Evolutionary conservation across 2,888 invertebrate genomes (phyloP), one percentile per base, ranked within the genome.

Genomic region (Thumatha senex): DNA sequence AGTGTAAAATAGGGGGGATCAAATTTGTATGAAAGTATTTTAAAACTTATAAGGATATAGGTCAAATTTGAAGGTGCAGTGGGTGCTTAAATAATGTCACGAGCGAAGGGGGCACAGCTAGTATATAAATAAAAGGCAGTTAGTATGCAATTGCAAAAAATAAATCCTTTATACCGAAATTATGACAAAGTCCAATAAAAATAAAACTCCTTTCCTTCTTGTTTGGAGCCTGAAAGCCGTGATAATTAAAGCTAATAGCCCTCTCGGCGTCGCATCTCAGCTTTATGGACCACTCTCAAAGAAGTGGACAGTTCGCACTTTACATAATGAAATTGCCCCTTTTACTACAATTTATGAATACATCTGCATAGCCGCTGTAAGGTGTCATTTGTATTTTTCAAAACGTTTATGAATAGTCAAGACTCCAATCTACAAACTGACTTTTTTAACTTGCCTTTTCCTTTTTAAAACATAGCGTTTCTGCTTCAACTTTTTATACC

Each of bases 211-310:
- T 24, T 46, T 13, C 42, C 29, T 40, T 18, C 43, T 51, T 47
- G 42, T 43, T 43, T 42, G 42, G 13, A 24, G 38, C 24, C 38
- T 38, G 42, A 51, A 43, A 43, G 38, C 13, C 42, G 40, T 57
- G 41, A 29, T 43, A 36, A 51, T 51, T 12, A 45, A 44, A 45
- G 53, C 38, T 15, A 58, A 58, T 54, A 44, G 51, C 34, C 40
- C 46, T 35, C 41, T 46, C 33, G 12, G 33, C 14, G 49, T 49
- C 41, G 12, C 50, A 9, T 48, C n/a, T 35, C 44, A 36, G 8
- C 35, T 53, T 49, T 55, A 51, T 40, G 34, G 13, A 9, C 33
- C 15, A 24, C 47, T 49, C 35, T 29, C n/a, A 11, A 24, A 43
- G 40, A 24, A n/a, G n/a, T n/a, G 48, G 31, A 39, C 43, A 44